Evolutionary conservation across 1,140 invertebrate species (phyloP), one percentile per base, ranked within the genome.

Genomic region (Pectinophora gossypiella): DNA sequence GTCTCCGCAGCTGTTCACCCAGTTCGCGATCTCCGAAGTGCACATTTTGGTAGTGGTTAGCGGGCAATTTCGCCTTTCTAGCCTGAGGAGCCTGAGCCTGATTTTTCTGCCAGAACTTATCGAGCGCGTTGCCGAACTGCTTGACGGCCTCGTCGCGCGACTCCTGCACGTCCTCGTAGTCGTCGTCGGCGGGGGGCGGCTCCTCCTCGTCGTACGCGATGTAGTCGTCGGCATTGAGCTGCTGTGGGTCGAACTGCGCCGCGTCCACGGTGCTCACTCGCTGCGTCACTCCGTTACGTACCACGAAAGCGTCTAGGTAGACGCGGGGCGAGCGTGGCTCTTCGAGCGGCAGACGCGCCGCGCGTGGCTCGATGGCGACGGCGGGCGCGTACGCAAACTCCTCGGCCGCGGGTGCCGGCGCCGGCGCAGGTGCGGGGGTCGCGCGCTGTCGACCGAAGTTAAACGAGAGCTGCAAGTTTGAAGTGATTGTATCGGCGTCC

Each of bases 221-320:
- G 49, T 84, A 80, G 27, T 85, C 81, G 19, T 74, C 76, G 19
- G 58, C 68, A 5, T 47, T 56, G 7, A 62, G 60, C 16, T 54
- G 57, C 18, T 64, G 73, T 3, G 63, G 45, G 51, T 82, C 60
- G 22, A 83, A 60, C 19, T 69, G 64, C 32, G 75, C 72, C 0
- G 83, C 87, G 40, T 89, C 85, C 7, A 85, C 60, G 0, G 87
- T 73, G 48, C 77, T 65, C 9, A 88, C 71, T 43, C 75, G 68
- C 19, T 76, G 78, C 2, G 77, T 64, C 4, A 83, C 73, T 5
- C 87, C 87, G 51, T 83, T 72, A n/a, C 76, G 68, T 3, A 88
- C 77, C 3, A 88, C 79, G 48, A 86, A 88, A 3, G 87, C 87
- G 45, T 88, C 85, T 13, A 88, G 76, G 54, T 78, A 88, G 6